These are phyloP conservation scores for Eupleurogrammus muticus DNA, from an alignment of 2,797 vertebrate species.

Conservation along the genomic window DNA sequence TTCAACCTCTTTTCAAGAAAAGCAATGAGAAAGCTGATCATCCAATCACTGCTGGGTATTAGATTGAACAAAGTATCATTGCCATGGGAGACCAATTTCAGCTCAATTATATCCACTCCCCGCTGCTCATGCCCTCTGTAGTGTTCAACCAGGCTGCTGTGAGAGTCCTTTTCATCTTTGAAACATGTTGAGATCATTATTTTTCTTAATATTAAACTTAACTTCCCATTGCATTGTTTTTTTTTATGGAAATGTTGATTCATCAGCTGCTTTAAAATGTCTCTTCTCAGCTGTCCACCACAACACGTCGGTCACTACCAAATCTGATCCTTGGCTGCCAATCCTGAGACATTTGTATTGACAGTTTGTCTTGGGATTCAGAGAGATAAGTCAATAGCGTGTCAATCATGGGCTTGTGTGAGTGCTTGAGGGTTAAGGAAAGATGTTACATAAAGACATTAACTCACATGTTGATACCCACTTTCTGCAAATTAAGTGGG, in stretches of 20 bases:
- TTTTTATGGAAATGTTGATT: conserved; percentile 53
- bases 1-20: conserved; percentile 70
- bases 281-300: conserved; percentile 15
- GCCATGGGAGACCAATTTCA: conserved; percentile 85
- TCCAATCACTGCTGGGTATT: conserved; percentile 74
- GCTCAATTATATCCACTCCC: conserved; percentile 88
- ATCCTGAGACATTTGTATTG: conserved; percentile 53
- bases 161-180: conserved; percentile 77
- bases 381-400: conserved; percentile 55
- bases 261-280: conserved; percentile 26
- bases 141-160: conserved; percentile 71
- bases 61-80: conserved; percentile 83
- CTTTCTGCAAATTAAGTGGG: conserved; percentile 14
- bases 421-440: conserved; percentile 30
- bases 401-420: conserved; percentile 58
- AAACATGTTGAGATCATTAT: conserved; percentile 81
- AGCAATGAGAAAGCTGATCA: conserved; percentile 61
- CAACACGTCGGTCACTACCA: conserved; percentile 40
- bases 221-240: conserved; percentile 34
- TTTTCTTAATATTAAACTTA: conserved; percentile 75
- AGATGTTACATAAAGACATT: conserved; percentile 11
- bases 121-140: conserved; percentile 81
- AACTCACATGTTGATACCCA: conserved; percentile 24
- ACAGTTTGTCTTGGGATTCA: conserved; percentile 65
- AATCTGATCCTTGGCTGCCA: conserved; percentile 12